phyloP scores from a whole-genome alignment of 2,113 vertebrate species.

The Aphyosemion australe region DNA sequence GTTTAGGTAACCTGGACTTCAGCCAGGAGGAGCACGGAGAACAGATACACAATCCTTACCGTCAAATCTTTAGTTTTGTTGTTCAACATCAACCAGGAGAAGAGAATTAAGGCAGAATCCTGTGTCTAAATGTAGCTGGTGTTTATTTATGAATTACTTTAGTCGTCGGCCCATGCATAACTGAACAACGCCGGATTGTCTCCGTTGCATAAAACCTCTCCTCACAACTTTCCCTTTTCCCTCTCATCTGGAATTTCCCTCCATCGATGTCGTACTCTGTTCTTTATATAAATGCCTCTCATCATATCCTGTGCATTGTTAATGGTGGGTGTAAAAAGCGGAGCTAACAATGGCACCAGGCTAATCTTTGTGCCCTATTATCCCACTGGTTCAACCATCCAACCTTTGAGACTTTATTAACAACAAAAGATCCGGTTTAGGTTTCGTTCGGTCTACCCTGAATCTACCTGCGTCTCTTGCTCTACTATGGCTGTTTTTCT shows the following conservation, averaged over 20 bases:
- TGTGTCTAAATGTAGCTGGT: no score
- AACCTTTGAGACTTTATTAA: constrained; percentile 15
- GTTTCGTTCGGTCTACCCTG: constrained; percentile 31
- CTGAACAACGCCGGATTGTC: no score
- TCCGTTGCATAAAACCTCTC: neutral
- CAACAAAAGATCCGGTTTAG: constrained; percentile 51
- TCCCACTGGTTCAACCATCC: constrained; percentile 14
- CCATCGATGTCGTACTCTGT: constrained; percentile 5
- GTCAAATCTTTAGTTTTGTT: no score
- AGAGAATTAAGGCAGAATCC: no score
- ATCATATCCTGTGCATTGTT: constrained; percentile 42
- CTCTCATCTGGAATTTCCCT: constrained; percentile 28
- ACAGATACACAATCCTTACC: no score
- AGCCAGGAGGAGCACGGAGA: neutral
- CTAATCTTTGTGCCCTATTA: constrained; percentile 30
- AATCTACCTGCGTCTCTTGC: neutral
- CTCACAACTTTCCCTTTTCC: neutral
- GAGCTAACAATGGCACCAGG: constrained; percentile 40
- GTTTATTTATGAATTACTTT: no score
- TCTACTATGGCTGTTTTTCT: constrained; percentile 13
- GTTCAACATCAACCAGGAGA: no score
- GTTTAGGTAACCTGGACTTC: neutral
- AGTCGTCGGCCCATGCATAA: no score
- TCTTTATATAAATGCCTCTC: constrained; percentile 29
- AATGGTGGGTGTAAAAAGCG: neutral